Conservation (phyloP, 1,140 invertebrate genomes). For the Chlorops oryzae region DNA sequence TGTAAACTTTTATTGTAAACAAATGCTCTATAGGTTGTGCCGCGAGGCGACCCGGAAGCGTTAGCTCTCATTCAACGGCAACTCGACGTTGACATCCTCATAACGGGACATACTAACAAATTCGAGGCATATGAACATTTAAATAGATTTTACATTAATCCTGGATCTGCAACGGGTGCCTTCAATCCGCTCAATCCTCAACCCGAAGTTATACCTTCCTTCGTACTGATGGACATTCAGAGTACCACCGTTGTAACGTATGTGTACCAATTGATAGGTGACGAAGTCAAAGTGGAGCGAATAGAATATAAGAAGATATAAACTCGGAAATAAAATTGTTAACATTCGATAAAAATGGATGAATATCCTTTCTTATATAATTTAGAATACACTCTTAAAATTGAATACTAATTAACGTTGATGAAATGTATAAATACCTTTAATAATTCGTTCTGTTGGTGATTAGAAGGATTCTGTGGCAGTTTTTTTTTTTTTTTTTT, state of each 20-base stretch:
- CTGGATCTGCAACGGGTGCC: conserved; percentile 96
- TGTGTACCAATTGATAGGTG: conserved; percentile 94
- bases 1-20: no score
- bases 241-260: conserved; percentile 96
- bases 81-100: conserved; percentile 96
- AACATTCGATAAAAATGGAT: conserved; percentile 5
- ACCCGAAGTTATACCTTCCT: conserved; percentile 89
- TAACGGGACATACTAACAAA: conserved; percentile 97
- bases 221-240: conserved; percentile 98
- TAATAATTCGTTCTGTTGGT: no score
- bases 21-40: no score
- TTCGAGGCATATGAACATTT: conserved; percentile 99
- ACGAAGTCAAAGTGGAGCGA: conserved; percentile 98
- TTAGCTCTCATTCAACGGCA: conserved; percentile 91
- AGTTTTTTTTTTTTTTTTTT: no score
- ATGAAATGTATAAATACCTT: no score
- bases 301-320: conserved; percentile 90
- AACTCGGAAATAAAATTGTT: conserved; percentile 6
- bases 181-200: conserved; percentile 90
- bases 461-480: no score
- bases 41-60: conserved; percentile 93
- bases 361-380: no score
- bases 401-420: no score
- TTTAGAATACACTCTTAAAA: no score
- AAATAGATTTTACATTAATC: conserved; percentile 99